Evolutionary conservation across 2,888 invertebrate species (phyloP).

Genomic region (Xanthia togata): DNA sequence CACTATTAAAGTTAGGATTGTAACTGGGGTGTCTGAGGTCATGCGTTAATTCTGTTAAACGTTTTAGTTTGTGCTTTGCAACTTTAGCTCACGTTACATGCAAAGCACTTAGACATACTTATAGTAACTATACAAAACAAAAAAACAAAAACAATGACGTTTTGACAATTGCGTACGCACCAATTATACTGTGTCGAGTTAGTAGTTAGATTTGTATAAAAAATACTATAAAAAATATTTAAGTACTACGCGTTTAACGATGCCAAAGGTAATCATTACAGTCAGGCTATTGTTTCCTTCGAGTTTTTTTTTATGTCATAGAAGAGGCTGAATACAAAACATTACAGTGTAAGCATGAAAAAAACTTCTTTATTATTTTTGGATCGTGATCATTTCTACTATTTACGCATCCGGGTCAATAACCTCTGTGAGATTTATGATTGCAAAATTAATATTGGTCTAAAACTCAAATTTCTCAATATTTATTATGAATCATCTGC

Average conservation of each 20-base stretch:
- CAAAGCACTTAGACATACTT: neutral
- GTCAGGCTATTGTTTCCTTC: slow-evolving; percentile 9
- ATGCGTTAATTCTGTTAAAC: too few species aligned
- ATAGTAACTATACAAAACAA: neutral
- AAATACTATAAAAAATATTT: neutral
- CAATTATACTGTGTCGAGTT: slow-evolving; percentile 6
- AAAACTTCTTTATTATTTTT: slow-evolving; percentile 4
- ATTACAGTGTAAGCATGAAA: neutral
- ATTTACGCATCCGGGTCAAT: slow-evolving; percentile 8
- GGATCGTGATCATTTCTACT: neutral
- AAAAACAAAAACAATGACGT: neutral
- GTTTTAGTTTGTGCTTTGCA: neutral
- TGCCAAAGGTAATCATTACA: slow-evolving; percentile 24
- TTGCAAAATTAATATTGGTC: neutral
- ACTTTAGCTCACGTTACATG: neutral
- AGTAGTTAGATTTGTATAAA: neutral
- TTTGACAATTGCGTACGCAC: neutral
- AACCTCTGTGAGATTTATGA: neutral
- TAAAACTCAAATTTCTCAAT: neutral
- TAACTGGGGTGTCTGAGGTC: too few species aligned
- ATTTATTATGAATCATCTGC: too few species aligned
- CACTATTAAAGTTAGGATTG: too few species aligned
- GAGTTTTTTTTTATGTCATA: neutral
- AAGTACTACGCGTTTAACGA: neutral
- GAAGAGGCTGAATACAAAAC: slow-evolving; percentile 2